Conservation (phyloP, 2,797 vertebrate genomes). For the Eidolon dupreanum region DNA sequence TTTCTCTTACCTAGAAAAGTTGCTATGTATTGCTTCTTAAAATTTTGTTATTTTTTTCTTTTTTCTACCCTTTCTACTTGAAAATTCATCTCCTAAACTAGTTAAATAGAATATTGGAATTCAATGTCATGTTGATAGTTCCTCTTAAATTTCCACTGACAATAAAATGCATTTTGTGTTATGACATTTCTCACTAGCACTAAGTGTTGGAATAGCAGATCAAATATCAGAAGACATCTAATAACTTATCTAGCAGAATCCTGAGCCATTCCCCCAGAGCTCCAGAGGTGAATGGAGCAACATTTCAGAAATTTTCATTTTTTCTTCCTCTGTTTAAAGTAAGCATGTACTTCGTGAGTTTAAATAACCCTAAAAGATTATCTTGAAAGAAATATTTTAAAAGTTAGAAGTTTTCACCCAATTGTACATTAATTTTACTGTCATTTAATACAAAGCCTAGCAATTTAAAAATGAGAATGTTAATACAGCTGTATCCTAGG, state of each 20-base stretch:
- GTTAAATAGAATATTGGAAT: constrained; percentile 30
- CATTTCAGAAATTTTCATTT: neutral
- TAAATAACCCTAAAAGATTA: neutral
- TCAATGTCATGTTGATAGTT: constrained; percentile 19
- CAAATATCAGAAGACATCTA: constrained; percentile 26
- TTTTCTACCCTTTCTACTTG: neutral
- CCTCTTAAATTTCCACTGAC: constrained; percentile 39
- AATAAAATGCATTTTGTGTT: constrained; percentile 49
- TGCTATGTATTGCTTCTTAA: neutral
- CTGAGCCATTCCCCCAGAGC: constrained; percentile 26
- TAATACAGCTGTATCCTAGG: constrained; percentile 44
- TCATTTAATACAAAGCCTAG: constrained; percentile 48
- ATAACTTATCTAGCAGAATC: constrained; percentile 67
- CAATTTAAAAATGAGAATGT: constrained; percentile 60
- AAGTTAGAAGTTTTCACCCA: constrained; percentile 7
- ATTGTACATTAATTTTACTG: constrained; percentile 61
- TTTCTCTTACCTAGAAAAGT: constrained; percentile 4
- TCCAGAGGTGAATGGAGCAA: constrained; percentile 16
- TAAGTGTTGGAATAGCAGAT: constrained; percentile 46
- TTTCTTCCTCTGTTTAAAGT: neutral
- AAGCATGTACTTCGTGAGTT: neutral
- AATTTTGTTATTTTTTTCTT: neutral
- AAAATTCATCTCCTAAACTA: neutral
- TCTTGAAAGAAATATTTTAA: constrained; percentile 49
- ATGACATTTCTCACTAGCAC: constrained; percentile 19